Evolutionary conservation across 2,113 vertebrate species (phyloP).

Genomic region (Theristicus caerulescens): DNA sequence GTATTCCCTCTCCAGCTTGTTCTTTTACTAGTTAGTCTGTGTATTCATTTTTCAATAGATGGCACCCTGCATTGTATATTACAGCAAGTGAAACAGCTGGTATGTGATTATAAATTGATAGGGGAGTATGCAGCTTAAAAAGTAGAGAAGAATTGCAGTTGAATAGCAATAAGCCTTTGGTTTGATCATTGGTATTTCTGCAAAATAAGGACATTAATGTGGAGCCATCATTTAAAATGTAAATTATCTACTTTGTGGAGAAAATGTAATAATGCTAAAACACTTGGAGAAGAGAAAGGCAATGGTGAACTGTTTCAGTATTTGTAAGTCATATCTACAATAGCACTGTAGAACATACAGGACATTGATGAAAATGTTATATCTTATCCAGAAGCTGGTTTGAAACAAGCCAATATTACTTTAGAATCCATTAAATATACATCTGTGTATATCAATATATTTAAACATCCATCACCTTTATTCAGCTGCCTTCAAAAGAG

Average conservation of each 20-base stretch:
- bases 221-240: conserved; percentile 49
- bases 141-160: conserved; percentile 70
- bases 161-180: conserved; percentile 71
- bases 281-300: background rate
- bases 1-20: conserved; percentile 71
- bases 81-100: conserved; percentile 81
- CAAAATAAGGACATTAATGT: conserved; percentile 68
- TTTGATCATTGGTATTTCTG: conserved; percentile 72
- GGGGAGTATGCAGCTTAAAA: conserved; percentile 72
- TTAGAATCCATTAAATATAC: conserved; percentile 13
- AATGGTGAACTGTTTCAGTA: background rate
- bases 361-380: conserved; percentile 15
- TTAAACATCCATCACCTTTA: background rate
- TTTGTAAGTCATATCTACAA: conserved; percentile 8
- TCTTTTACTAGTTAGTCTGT: conserved; percentile 76
- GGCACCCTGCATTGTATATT: conserved; percentile 82
- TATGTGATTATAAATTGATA: conserved; percentile 78
- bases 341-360: background rate
- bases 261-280: background rate
- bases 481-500: background rate
- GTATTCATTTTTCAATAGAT: conserved; percentile 81
- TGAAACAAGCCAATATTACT: conserved; percentile 8
- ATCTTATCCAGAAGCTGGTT: conserved; percentile 41
- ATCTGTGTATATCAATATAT: background rate
- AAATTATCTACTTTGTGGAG: conserved; percentile 4